Evolutionary conservation across 2,888 invertebrate genomes (phyloP).

Genomic region (Homarus gammarus): DNA sequence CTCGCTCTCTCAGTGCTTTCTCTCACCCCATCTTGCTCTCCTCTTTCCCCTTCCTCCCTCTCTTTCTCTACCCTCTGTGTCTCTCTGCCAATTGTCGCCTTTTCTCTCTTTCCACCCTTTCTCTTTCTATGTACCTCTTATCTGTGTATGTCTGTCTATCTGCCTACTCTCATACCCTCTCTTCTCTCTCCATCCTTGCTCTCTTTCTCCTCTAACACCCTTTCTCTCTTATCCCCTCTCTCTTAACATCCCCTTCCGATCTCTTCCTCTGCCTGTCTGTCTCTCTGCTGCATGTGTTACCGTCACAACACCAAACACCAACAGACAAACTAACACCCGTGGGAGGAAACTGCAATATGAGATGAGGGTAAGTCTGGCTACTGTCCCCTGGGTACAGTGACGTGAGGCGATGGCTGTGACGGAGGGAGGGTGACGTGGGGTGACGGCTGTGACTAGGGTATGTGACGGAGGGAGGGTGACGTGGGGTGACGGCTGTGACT

Average conservation of each 20-base stretch:
- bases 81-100: no score
- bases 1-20: background rate
- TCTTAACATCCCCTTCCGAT: background rate
- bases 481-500: background rate
- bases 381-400: no score
- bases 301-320: no score
- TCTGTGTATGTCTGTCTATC: no score
- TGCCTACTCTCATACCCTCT: no score
- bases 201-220: background rate
- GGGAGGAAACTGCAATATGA: no score
- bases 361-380: no score
- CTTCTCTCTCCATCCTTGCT: background rate
- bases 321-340: no score
- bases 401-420: background rate
- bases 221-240: background rate
- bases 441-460: background rate
- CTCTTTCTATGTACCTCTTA: no score
- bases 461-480: background rate
- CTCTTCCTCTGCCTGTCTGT: background rate
- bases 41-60: background rate
- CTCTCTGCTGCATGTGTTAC: background rate
- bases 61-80: no score
- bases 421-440: background rate
- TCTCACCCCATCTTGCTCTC: background rate
- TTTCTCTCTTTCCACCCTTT: no score